Evolutionary conservation across 1,140 invertebrate genomes (phyloP), one percentile per base, ranked within the genome.

Genomic region (Pseudomyrmex sp.): DNA sequence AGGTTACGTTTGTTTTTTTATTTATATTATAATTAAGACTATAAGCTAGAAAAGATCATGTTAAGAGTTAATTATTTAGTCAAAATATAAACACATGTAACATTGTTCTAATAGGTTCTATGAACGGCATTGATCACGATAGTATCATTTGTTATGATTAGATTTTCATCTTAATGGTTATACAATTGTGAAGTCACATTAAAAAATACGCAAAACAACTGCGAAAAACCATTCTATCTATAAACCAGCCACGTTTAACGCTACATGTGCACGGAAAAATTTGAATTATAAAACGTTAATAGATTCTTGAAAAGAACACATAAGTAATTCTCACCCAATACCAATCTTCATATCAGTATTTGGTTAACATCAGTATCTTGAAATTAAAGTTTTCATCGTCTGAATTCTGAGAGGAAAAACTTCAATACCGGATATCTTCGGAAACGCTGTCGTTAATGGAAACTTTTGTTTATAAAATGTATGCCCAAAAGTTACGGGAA

Each of bases 291-390:
- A 7, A 7, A 76, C 69, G 72, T 73, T 59, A 86, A 86, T 76
- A 87, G 63, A 77, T 62, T 62, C 35, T 35, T 66, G 69, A 79
- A 61, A 76, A 68, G 56, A 82, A 83, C 76, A 75, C 77, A 75
- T 77, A 88, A 77, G 72, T 73, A 63, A 85, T 12, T 84, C 73
- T 63, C 56, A 58, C 59, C 84, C 85, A 86, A 89, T 90, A 85
- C 89, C 85, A 84, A 90, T 90, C 90, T 90, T 93, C 92, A 93
- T 93, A 93, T 93, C 92, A 92, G 85, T 91, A 75, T 89, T 82
- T 83, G 88, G 68, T 85, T 91, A 88, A 84, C 75, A 54, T 58
- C 85, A 44, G 59, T 65, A 74, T 20, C 61, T 48, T 65, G 46
- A 13, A 79, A 35, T 20, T 48, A 9, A 18, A 48, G n/a, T 63